Conservation (phyloP, 2,888 invertebrate species). For the Callyntrura guangdongensis region DNA sequence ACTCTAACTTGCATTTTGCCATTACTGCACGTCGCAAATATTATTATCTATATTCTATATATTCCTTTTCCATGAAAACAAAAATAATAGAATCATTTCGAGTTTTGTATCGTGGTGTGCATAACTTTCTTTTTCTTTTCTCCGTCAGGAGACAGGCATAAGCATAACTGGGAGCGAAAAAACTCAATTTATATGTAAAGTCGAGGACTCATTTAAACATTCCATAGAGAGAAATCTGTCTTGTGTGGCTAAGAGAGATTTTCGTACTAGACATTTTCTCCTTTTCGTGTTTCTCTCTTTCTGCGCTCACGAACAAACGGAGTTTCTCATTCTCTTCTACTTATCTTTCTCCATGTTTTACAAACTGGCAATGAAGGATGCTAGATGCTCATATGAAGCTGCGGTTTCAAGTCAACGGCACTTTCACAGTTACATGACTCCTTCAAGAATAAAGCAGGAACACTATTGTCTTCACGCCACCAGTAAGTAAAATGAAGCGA, state of each 20-base stretch:
- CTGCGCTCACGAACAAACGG: background rate
- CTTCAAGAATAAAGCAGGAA: conserved; percentile 12
- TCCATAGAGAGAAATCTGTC: conserved; percentile 71
- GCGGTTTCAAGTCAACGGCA: conserved; percentile 34
- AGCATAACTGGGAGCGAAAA: conserved; percentile 53
- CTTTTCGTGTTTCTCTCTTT: background rate
- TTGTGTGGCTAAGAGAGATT: conserved; percentile 71
- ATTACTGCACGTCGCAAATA: conserved; percentile 31
- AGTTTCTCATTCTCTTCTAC: conserved; percentile 22
- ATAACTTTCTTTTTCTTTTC: conserved; percentile 20
- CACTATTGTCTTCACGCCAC: conserved; percentile 12
- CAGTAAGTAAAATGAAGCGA: background rate
- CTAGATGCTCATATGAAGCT: conserved; percentile 18
- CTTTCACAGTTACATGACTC: conserved; percentile 49
- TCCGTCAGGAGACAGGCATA: conserved; percentile 41
- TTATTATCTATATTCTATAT: background rate
- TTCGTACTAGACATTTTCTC: conserved; percentile 14
- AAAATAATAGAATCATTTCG: background rate
- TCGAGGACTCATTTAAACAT: conserved; percentile 70
- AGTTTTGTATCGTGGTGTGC: background rate
- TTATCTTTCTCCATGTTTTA: background rate
- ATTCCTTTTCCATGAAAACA: background rate
- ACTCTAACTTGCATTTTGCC: background rate
- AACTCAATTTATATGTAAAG: conserved; percentile 78
- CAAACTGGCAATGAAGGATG: conserved; percentile 36